Conservation (phyloP, 2,797 vertebrate genomes). For the Carcharodon carcharias region DNA sequence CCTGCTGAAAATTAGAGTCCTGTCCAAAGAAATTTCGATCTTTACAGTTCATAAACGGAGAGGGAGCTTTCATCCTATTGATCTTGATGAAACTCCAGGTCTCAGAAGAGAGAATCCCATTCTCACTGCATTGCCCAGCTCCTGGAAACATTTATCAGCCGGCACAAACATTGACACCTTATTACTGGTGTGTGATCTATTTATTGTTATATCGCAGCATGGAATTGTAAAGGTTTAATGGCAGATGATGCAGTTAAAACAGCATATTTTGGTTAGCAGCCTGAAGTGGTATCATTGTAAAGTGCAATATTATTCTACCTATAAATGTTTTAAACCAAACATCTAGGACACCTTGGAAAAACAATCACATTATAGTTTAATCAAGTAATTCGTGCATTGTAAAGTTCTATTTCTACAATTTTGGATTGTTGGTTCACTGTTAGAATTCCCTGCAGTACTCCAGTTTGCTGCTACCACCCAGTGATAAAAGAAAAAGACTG, state of each 20-base stretch:
- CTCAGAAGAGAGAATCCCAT: background rate
- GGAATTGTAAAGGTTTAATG: background rate
- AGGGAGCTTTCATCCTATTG: background rate
- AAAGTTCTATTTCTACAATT: background rate
- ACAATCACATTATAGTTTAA: background rate
- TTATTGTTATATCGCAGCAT: background rate
- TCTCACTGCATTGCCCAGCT: background rate
- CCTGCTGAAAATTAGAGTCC: background rate
- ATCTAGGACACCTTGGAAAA: background rate
- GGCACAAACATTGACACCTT: background rate
- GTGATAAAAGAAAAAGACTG: background rate
- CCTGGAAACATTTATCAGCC: background rate
- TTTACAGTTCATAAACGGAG: background rate
- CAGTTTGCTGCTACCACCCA: conserved; percentile 19
- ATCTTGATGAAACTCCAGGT: too few species aligned
- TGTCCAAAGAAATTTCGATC: background rate
- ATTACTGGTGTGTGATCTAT: background rate
- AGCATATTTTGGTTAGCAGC: background rate
- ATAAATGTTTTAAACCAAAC: background rate
- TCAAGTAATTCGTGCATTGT: background rate
- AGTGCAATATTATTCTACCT: background rate
- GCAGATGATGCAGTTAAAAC: background rate
- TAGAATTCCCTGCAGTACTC: background rate
- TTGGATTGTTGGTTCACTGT: background rate
- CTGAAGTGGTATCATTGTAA: background rate